Conservation (phyloP, 2,797 vertebrate species). For the Dallia pectoralis region DNA sequence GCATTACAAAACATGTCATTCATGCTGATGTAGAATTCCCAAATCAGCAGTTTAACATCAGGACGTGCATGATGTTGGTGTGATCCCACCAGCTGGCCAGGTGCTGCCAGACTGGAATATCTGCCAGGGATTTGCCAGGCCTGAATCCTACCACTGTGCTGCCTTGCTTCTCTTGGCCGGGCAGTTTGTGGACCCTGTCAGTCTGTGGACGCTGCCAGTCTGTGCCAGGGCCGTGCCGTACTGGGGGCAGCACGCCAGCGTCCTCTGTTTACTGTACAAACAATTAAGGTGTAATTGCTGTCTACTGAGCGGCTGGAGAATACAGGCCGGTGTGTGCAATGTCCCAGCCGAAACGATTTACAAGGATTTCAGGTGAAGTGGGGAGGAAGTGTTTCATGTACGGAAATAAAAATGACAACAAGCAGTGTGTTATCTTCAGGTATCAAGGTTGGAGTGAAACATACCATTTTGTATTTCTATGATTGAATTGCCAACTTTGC, state of each 20-base stretch:
- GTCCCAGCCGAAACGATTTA: constrained; percentile 19
- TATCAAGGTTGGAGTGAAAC: not conserved
- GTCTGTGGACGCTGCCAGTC: not conserved
- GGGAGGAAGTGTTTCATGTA: constrained; percentile 23
- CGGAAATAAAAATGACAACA: constrained; percentile 16
- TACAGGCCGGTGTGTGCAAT: constrained; percentile 8
- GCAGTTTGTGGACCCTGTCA: constrained; percentile 9
- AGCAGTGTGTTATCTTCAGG: not conserved
- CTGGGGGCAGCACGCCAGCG: not conserved
- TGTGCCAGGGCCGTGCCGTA: constrained; percentile 17
- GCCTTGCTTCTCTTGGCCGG: constrained; percentile 50
- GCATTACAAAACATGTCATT: not conserved
- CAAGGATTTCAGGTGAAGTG: constrained; percentile 31
- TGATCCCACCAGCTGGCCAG: constrained; percentile 33
- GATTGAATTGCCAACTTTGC: not conserved
- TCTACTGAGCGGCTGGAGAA: constrained; percentile 10
- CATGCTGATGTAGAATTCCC: constrained; percentile 3
- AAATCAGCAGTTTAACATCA: constrained; percentile 36
- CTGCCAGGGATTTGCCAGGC: constrained; percentile 16
- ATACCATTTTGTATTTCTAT: not conserved
- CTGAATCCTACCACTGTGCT: constrained; percentile 49
- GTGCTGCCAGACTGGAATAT: constrained; percentile 12
- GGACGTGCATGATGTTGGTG: constrained; percentile 40
- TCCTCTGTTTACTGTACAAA: constrained; percentile 44
- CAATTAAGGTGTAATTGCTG: constrained; percentile 43